Evolutionary conservation across 2,113 vertebrate genomes (phyloP).

Genomic region (Psammodynastes pulverulentus): DNA sequence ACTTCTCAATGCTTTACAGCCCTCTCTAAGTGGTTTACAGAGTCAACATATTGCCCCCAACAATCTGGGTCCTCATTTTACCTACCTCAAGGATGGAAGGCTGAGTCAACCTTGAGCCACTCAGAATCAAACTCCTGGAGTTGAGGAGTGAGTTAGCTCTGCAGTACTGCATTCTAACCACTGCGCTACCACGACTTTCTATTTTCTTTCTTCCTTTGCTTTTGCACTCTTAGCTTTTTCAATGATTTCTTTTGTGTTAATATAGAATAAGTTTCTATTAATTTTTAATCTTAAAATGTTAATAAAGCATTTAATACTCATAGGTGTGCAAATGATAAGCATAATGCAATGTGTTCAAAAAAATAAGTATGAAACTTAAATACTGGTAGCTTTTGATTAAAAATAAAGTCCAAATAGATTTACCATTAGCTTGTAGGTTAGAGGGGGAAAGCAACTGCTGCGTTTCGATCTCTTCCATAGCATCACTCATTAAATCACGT

Average conservation of each 20-base stretch:
- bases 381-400: background rate
- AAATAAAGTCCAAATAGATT: conserved; percentile 16
- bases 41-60: no score
- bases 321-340: background rate
- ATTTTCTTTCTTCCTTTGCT: background rate
- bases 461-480: conserved; percentile 91
- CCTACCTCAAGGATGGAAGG: no score
- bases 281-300: background rate
- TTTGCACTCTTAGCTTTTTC: background rate
- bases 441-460: conserved; percentile 62
- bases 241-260: background rate
- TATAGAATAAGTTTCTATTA: background rate
- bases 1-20: no score
- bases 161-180: no score
- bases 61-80: no score
- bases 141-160: no score
- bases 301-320: background rate
- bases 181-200: background rate
- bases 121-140: no score
- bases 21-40: no score
- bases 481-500: conserved; percentile 95
- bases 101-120: no score
- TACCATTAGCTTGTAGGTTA: conserved; percentile 78
- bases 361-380: background rate
- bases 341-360: background rate